Evolutionary conservation across 2,113 vertebrate genomes (phyloP).

Genomic region (Brienomyrus brachyistius): DNA sequence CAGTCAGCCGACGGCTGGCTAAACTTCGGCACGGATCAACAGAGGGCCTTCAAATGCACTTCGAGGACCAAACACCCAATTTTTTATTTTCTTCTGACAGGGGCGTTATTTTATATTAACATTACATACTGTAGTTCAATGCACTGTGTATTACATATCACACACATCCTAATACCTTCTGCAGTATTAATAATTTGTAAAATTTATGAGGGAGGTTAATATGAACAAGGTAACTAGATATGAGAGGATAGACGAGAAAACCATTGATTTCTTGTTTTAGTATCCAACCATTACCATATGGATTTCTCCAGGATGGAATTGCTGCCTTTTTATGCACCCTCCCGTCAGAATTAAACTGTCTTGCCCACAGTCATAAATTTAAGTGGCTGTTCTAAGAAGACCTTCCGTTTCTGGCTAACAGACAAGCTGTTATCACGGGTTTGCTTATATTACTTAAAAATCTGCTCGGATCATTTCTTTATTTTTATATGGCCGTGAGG

Average conservation of each 20-base stretch:
- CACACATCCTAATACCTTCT: neutral
- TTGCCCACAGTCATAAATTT: neutral
- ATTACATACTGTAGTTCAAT: neutral
- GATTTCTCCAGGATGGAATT: neutral
- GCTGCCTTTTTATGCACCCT: neutral
- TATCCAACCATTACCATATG: neutral
- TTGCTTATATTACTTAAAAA: neutral
- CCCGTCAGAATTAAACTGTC: neutral
- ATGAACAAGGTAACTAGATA: neutral
- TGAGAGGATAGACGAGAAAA: neutral
- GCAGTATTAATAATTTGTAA: neutral
- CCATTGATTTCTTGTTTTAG: neutral
- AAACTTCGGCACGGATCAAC: neutral
- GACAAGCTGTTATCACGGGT: neutral
- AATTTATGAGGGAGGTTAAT: neutral
- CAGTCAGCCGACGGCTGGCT: neutral
- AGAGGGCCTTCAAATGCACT: neutral
- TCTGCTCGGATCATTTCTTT: neutral
- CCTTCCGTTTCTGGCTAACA: neutral
- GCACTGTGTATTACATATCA: neutral
- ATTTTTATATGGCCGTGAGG: neutral
- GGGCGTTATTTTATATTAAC: neutral
- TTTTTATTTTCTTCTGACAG: neutral
- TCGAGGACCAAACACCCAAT: neutral
- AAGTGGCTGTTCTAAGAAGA: neutral